These are phyloP conservation scores for Chelon labrosus DNA, from an alignment of 2,797 vertebrate species.

Conservation along the genomic window DNA sequence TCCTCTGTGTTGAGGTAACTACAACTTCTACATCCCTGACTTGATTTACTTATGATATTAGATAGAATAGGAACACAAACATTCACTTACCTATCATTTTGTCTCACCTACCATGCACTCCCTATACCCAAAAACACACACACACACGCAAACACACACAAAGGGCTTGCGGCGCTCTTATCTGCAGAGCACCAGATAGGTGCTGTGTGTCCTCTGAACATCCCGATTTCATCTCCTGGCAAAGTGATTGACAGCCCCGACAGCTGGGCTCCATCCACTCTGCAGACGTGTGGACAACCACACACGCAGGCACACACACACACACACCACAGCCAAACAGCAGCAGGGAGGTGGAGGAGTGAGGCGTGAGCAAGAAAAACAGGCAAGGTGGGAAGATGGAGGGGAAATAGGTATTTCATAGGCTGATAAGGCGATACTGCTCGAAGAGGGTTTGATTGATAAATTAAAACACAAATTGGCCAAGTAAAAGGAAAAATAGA, in stretches of 20 bases:
- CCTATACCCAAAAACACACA: slow-evolving; percentile 12
- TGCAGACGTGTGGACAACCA: slow-evolving; percentile 76
- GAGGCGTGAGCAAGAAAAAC: background rate
- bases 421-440: slow-evolving; percentile 64
- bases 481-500: slow-evolving; percentile 33
- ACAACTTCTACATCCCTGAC: slow-evolving; percentile 7
- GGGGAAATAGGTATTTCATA: slow-evolving; percentile 33
- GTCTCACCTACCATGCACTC: slow-evolving; percentile 29
- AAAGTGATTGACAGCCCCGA: slow-evolving; percentile 85
- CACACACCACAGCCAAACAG: slow-evolving; percentile 1
- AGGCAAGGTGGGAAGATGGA: slow-evolving; percentile 25
- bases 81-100: slow-evolving; percentile 9
- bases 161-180: slow-evolving; percentile 74
- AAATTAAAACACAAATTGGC: slow-evolving; percentile 33
- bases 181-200: slow-evolving; percentile 83
- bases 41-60: slow-evolving; percentile 44
- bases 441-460: slow-evolving; percentile 43
- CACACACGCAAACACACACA: slow-evolving; percentile 30
- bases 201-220: slow-evolving; percentile 86
- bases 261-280: slow-evolving; percentile 76
- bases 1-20: slow-evolving; percentile 4
- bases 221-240: slow-evolving; percentile 86
- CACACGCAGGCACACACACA: slow-evolving; percentile 22
- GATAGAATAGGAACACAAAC: slow-evolving; percentile 20
- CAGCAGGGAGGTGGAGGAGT: slow-evolving; percentile 40